Evolutionary conservation across 2,797 vertebrate species (phyloP).

Genomic region (Chelon auratus): DNA sequence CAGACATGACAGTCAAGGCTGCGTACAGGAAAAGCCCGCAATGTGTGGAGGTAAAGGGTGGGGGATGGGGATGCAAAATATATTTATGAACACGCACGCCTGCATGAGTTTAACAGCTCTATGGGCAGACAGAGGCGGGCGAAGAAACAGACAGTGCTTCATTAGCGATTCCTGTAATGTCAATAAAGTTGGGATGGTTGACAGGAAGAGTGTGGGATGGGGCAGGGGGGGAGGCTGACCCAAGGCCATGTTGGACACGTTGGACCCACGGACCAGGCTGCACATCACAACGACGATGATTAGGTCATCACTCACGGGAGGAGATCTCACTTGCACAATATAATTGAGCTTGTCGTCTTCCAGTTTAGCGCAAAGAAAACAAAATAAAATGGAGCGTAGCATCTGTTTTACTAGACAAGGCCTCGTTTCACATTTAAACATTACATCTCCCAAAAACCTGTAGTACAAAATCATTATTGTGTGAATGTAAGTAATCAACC

Average conservation of each 20-base stretch:
- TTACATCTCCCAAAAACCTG: too few relatives aligned
- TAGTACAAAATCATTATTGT: too few relatives aligned
- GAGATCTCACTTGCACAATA: conserved; percentile 6
- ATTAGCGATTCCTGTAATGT: conserved; percentile 87
- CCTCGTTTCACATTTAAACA: too few relatives aligned
- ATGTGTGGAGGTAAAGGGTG: conserved; percentile 18
- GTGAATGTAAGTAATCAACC: too few relatives aligned
- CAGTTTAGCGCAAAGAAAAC: background rate
- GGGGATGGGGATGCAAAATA: conserved; percentile 49
- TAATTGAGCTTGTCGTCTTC: background rate
- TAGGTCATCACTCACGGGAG: conserved; percentile 43
- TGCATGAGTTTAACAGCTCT: conserved; percentile 53
- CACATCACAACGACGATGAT: conserved; percentile 36
- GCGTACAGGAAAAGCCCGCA: conserved; percentile 43
- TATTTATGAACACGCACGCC: conserved; percentile 60
- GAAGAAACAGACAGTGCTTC: conserved; percentile 77
- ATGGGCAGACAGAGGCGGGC: conserved; percentile 45
- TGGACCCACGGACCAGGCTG: conserved; percentile 6
- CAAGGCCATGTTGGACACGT: conserved; percentile 74
- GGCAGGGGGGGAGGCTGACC: conserved; percentile 40
- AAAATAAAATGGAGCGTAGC: too few relatives aligned
- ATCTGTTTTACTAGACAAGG: too few relatives aligned
- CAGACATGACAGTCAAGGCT: conserved; percentile 57
- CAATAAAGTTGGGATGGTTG: conserved; percentile 83
- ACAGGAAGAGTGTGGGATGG: conserved; percentile 83